A percentile compares a stretch with the other conserved stretches of the same genome.
Conservation (phyloP, 2,888 invertebrate genomes). For the Entomobrya proxima region DNA sequence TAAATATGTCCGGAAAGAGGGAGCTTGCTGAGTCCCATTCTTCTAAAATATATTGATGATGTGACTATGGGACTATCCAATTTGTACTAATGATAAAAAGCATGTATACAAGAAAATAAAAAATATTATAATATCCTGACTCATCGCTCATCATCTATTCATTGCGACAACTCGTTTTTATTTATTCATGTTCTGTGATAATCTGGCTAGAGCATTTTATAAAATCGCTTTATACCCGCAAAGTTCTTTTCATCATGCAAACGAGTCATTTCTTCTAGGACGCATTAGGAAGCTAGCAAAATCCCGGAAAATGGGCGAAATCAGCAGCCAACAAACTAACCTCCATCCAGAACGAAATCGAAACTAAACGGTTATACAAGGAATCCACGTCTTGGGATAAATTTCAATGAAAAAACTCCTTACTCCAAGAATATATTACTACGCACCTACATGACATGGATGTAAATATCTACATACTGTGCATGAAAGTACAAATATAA, state of each 20-base stretch:
- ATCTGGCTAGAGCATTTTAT: neutral
- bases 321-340: slow-evolving; percentile 46
- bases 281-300: neutral
- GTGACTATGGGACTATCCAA: neutral
- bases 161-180: slow-evolving; percentile 3
- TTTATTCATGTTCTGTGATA: slow-evolving; percentile 19
- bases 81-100: neutral
- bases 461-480: slow-evolving; percentile 11
- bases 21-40: slow-evolving; percentile 39
- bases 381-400: neutral
- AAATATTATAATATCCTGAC: neutral
- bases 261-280: neutral
- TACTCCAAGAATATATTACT: neutral
- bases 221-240: neutral
- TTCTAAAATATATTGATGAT: neutral
- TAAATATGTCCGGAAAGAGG: slow-evolving; percentile 63
- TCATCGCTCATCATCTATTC: slow-evolving; percentile 31
- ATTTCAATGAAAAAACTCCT: neutral
- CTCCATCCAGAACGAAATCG: slow-evolving; percentile 3
- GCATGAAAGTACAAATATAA: neutral
- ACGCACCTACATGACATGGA: slow-evolving; percentile 5
- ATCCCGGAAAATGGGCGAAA: slow-evolving; percentile 14
- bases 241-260: slow-evolving; percentile 37
- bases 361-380: neutral
- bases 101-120: neutral